A percentile compares a stretch with the other conserved stretches of the same genome.
These are phyloP conservation scores for Neoniphon sammara DNA, from an alignment of 2,797 vertebrate species.

Conservation along the genomic window DNA sequence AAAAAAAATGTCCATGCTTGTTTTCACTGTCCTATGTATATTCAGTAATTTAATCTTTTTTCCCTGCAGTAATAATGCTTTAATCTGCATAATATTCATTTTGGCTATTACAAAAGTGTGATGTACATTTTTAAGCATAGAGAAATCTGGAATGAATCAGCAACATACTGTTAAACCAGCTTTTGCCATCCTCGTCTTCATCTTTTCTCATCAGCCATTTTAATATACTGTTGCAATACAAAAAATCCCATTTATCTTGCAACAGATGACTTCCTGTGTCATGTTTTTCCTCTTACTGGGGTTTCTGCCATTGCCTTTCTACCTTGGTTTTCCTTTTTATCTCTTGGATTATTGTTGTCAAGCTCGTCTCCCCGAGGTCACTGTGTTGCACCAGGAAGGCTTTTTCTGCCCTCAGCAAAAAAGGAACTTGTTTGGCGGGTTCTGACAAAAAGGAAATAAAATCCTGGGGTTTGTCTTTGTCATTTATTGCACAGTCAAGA, in stretches of 20 bases:
- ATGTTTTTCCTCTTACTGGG: background rate
- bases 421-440: constrained; percentile 83
- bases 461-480: constrained; percentile 77
- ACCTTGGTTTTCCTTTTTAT: constrained; percentile 44
- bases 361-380: constrained; percentile 70
- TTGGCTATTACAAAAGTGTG: background rate
- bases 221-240: background rate
- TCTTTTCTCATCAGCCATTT: background rate
- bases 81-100: background rate
- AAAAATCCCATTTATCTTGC: constrained; percentile 7
- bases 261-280: background rate
- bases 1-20: constrained; percentile 46
- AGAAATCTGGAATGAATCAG: background rate
- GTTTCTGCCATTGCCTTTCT: constrained; percentile 23
- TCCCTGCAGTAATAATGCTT: background rate
- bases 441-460: constrained; percentile 83
- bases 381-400: constrained; percentile 62
- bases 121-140: background rate
- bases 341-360: constrained; percentile 60
- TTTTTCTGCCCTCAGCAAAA: constrained; percentile 72
- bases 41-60: background rate
- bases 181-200: background rate
- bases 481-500: constrained; percentile 59
- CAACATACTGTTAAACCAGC: background rate
- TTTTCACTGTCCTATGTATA: constrained; percentile 34